Evolutionary conservation across 2,113 vertebrate genomes (phyloP).

Genomic region (Pithys albifrons): DNA sequence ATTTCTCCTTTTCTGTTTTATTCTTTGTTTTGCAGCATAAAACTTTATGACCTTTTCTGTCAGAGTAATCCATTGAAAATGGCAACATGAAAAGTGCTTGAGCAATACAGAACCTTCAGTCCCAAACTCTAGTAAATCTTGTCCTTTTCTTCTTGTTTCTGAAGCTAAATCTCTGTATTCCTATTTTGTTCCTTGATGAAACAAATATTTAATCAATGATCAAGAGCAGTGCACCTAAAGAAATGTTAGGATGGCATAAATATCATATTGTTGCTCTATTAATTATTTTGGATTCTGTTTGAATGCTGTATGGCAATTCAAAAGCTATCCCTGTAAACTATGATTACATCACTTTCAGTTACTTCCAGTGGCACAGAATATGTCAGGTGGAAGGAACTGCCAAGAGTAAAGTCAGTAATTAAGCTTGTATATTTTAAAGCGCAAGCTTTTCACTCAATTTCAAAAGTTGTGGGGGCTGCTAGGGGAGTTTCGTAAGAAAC

Average conservation of each 20-base stretch:
- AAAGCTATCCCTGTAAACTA: not conserved
- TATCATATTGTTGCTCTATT: not conserved
- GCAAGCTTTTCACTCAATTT: not conserved
- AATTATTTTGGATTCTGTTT: not conserved
- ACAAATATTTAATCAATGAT: not conserved
- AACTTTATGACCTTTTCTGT: conserved; percentile 41
- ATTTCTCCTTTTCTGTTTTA: conserved; percentile 35
- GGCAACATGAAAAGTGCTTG: conserved; percentile 6
- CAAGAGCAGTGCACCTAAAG: not conserved
- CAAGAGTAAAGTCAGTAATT: not conserved
- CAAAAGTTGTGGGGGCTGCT: not conserved
- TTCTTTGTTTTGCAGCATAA: conserved; percentile 34
- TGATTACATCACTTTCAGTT: not conserved
- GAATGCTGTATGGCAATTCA: not conserved
- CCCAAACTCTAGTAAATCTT: not conserved
- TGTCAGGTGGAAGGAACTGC: not conserved
- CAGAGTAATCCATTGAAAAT: conserved; percentile 23
- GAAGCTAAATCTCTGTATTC: not conserved
- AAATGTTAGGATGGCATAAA: not conserved
- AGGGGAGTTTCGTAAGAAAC: not conserved
- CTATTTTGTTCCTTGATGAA: not conserved
- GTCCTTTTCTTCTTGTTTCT: not conserved
- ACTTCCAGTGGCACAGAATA: not conserved
- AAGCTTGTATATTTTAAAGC: not conserved
- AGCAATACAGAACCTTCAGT: not conserved